Percentiles rank a stretch among this genome's conserved stretches.
These are phyloP conservation scores for Drosophila nr. medialis DNA, from an alignment of 2,888 invertebrate genomes.

Conservation along the genomic window DNA sequence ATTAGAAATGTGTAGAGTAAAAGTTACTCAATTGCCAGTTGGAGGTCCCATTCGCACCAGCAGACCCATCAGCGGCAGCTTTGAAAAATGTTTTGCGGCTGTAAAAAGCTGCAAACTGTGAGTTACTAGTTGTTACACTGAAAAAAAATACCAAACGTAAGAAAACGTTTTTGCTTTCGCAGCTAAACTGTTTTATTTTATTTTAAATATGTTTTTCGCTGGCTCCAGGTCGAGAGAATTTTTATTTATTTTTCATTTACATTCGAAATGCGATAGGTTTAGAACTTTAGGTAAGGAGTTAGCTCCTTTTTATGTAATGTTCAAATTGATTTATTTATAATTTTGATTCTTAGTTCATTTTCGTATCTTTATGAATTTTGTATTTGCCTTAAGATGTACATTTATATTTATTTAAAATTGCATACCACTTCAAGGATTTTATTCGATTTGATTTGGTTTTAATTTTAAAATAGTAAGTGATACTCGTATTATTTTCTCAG, in stretches of 20 bases:
- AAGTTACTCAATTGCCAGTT: slow-evolving; percentile 73
- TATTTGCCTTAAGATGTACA: background rate
- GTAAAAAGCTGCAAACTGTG: slow-evolving; percentile 43
- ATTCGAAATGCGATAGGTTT: background rate
- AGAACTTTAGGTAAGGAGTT: no score
- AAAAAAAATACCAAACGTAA: background rate
- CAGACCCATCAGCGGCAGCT: slow-evolving; percentile 29
- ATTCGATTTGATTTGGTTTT: background rate
- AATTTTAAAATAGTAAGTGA: background rate
- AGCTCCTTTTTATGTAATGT: no score
- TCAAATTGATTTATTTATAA: no score
- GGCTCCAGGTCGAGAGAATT: no score
- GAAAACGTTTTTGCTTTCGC: background rate
- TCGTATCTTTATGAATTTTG: background rate
- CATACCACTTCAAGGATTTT: background rate
- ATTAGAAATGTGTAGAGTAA: slow-evolving; percentile 80
- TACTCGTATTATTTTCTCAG: background rate
- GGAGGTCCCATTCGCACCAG: slow-evolving; percentile 46
- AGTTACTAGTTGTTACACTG: slow-evolving; percentile 22
- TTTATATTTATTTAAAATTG: background rate
- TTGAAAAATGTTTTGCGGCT: slow-evolving; percentile 65
- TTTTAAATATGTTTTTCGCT: background rate
- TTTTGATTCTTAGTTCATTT: background rate
- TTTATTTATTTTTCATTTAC: background rate
- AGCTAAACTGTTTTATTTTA: background rate